Base-by-base conservation (phyloP, 2,888 invertebrate genomes). In the Litoditis marina region DNA sequence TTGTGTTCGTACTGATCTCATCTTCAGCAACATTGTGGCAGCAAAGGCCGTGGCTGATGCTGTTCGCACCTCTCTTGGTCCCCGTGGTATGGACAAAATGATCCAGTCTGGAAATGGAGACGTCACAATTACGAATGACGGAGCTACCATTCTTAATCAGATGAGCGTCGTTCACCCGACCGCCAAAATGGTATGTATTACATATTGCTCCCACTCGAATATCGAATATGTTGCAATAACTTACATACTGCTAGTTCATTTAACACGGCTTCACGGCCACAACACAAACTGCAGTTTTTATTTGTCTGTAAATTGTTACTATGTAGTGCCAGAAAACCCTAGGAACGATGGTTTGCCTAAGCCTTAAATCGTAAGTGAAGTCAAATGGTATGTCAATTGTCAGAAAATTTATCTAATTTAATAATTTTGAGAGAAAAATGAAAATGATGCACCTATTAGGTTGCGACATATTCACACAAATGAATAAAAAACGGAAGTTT, bases 11-110 rank as follows among this genome's bases (percentile, higher is more conserved):
- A n/a, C n/a, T n/a, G n/a, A n/a, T n/a, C n/a, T 13, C 2, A n/a
- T 28, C n/a, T 87, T 88, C 74, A 95, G 94, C 84, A 98, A 98
- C 84, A 95, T 98, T 81, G 90, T 90, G 85, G 96, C 98, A 82
- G 96, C 94, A 60, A 98, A 82, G 90, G 95, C 96, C 86, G 94
- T 98, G 59, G 92, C 94, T 71, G 93, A 95, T 92, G 95, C 96
- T 16, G 92, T 99, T 81, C 90, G 96, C 67, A 99, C 98, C 16
- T 95, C 95, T 86, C 88, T 98, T 85, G 98, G 98, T 4, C 98
- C 98, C 25, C 88, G 92, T 77, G 82, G 98, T 69, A 98, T 98
- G 98, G 98, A 98, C 84, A 98, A 98, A 88, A 98, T 98, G 98
- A 98, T 98, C 80, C 96, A 98, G 87, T 88, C 92, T 36, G 89